Base-by-base conservation (phyloP, 1,140 invertebrate genomes). In the Diabrotica virgifera region DNA sequence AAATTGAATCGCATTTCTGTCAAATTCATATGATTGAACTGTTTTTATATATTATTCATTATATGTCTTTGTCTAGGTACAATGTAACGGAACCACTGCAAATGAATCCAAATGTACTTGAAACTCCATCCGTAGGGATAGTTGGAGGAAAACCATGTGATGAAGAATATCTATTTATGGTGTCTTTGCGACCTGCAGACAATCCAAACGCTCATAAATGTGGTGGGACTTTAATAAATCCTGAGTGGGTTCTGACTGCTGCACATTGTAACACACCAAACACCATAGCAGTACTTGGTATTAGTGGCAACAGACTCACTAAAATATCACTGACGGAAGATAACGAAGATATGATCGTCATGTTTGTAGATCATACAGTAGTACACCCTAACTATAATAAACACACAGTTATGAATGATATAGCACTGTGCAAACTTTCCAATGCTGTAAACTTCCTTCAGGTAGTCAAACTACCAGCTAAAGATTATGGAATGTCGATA, bases 191-290 rank as follows among this genome's bases (percentile, higher is more conserved):
- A 8, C 40, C 40, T 8, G 2, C n/a, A n/a, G 40, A 46, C 2
- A n/a, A 46, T 3, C 8, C n/a, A 46, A 46, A 46, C 5, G 8
- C 14, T 4, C 85, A 87, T 67, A 76, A 81, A 38, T 88, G 87
- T 68, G 87, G 87, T 4, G 87, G 85, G 5, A 79, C 86, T 2
- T 80, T 89, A 12, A 81, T 88, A 14, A 81, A 81, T 12, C 52
- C 72, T 0, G 68, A 68, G 36, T 80, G 78, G 69, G 72, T 83
- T n/a, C 55, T 84, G 2, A 85, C 83, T 0, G 83, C 83, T 40
- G 83, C 82, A 37, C 83, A 84, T 63, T 84, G 83, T 64, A 65
- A 11, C 13, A 51, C 2, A 6, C 10, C 8, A 38, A 24, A 50
- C 8, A 6, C 37, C n/a, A 24, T 38, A 5, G 58, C 38, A 14